phyloP scores from a whole-genome alignment of 1,140 invertebrate genomes.

The Carposina sasakii region DNA sequence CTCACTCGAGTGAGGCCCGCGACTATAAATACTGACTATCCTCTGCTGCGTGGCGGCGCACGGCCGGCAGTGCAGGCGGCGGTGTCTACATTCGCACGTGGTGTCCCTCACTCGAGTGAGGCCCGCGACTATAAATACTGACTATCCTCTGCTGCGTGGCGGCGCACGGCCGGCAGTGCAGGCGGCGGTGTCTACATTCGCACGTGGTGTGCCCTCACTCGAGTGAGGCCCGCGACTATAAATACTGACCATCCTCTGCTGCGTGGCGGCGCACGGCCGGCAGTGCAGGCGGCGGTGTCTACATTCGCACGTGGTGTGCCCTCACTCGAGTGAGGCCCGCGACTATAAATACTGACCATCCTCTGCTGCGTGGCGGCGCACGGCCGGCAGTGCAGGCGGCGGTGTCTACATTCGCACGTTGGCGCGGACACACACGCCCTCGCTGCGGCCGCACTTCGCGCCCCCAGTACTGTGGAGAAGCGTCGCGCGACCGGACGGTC shows the following conservation, averaged over 20 bases:
- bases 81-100: conserved; percentile 62
- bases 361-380: conserved; percentile 29
- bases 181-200: conserved; percentile 50
- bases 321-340: too few species aligned
- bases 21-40: too few species aligned
- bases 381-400: conserved; percentile 45
- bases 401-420: conserved; percentile 59
- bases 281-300: conserved; percentile 46
- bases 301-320: too few species aligned
- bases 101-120: too few species aligned
- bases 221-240: too few species aligned
- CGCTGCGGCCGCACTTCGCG: conserved; percentile 31
- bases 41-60: conserved; percentile 31
- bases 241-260: conserved; percentile 30
- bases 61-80: conserved; percentile 45
- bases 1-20: too few species aligned
- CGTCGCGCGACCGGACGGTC: conserved; percentile 52
- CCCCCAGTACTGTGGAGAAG: conserved; percentile 47
- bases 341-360: conserved; percentile 32
- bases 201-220: too few species aligned
- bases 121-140: too few species aligned
- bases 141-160: conserved; percentile 29
- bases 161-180: conserved; percentile 50
- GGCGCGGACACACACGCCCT: conserved; percentile 30
- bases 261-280: conserved; percentile 36